Evolutionary conservation across 2,113 vertebrate species (phyloP).

Genomic region (Lepus europaeus): DNA sequence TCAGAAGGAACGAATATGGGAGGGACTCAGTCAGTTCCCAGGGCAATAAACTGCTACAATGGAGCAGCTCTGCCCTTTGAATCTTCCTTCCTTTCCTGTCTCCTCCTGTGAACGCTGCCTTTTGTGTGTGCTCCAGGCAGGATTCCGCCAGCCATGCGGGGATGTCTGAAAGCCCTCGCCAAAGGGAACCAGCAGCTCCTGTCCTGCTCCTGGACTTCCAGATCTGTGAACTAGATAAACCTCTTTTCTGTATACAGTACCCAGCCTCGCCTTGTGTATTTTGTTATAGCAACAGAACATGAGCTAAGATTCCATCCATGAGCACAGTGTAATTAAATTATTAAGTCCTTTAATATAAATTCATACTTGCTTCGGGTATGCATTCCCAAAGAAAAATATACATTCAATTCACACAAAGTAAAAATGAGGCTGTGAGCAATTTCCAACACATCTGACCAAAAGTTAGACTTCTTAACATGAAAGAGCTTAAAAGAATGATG

Average conservation of each 20-base stretch:
- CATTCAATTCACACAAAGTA: background rate
- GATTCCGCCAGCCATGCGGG: background rate
- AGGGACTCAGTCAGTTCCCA: background rate
- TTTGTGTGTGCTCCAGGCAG: background rate
- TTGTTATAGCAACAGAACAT: background rate
- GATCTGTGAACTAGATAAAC: background rate
- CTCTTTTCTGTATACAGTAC: background rate
- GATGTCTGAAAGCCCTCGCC: background rate
- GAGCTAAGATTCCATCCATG: background rate
- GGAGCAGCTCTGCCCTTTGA: background rate
- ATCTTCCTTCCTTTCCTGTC: background rate
- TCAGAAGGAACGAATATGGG: background rate
- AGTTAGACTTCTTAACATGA: background rate
- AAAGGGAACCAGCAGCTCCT: background rate
- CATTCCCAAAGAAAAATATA: background rate
- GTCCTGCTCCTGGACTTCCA: background rate
- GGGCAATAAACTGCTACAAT: background rate
- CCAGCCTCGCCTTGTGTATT: background rate
- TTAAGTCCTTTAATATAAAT: slow-evolving; percentile 31
- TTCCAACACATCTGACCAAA: background rate
- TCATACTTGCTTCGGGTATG: background rate
- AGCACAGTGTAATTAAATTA: background rate
- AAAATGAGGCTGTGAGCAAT: background rate
- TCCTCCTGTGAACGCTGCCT: background rate
- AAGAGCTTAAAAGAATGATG: background rate